These are phyloP conservation scores for Drosophila kanekoi DNA, from an alignment of 2,888 invertebrate genomes.

Conservation along the genomic window DNA sequence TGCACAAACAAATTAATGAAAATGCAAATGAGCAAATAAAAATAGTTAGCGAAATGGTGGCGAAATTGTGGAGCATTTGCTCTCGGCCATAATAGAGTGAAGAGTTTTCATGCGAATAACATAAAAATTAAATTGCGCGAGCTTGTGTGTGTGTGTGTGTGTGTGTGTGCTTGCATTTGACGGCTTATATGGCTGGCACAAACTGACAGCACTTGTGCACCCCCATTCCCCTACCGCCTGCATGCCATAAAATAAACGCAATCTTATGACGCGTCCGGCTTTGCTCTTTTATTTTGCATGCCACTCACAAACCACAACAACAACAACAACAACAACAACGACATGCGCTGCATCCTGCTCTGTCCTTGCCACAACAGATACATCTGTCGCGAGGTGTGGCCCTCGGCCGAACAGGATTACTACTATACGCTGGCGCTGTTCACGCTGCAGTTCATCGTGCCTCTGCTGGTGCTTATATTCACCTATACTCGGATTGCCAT, in stretches of 20 bases:
- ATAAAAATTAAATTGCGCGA: constrained; percentile 23
- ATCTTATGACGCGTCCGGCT: constrained; percentile 29
- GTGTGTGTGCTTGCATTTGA: constrained; percentile 37
- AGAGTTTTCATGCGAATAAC: constrained; percentile 13
- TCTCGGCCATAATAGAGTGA: too few relatives aligned
- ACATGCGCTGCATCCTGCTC: constrained; percentile 10
- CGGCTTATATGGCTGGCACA: constrained; percentile 25
- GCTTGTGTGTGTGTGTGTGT: constrained; percentile 20
- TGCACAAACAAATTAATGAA: too few relatives aligned
- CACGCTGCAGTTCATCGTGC: constrained; percentile 93
- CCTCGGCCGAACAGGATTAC: constrained; percentile 87
- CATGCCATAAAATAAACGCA: constrained; percentile 27
- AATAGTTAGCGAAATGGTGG: too few relatives aligned
- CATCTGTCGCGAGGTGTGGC: constrained; percentile 91
- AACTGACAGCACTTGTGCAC: constrained; percentile 27
- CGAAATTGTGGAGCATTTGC: too few relatives aligned
- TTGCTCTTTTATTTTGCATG: constrained; percentile 45
- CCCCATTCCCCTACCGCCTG: neutral
- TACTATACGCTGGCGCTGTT: constrained; percentile 92
- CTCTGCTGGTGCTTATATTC: constrained; percentile 91
- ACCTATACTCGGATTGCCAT: constrained; percentile 94
- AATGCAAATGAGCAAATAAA: too few relatives aligned
- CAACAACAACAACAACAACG: constrained; percentile 17
- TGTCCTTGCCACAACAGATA: constrained; percentile 85
- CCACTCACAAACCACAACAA: neutral